phyloP scores from a whole-genome alignment of 2,888 invertebrate genomes.

The Xylocampa areola region DNA sequence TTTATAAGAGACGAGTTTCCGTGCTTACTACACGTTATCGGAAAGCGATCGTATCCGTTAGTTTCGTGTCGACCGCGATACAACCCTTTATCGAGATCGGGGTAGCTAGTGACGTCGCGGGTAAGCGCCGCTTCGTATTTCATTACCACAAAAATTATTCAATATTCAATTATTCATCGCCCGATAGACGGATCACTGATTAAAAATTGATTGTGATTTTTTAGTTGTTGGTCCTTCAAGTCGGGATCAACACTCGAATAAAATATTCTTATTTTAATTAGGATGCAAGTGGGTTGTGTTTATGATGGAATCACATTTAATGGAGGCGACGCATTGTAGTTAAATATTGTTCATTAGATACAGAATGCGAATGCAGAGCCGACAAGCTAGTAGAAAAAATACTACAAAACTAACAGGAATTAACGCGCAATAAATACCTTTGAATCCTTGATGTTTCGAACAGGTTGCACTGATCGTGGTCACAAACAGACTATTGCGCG shows the following conservation, averaged over 20 bases:
- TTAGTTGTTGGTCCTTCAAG: conserved; percentile 14
- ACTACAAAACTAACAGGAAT: too few species aligned
- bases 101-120: conserved; percentile 79
- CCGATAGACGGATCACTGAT: conserved; percentile 47
- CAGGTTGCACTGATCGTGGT: too few species aligned
- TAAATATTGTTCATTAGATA: too few species aligned
- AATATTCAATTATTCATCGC: conserved; percentile 80
- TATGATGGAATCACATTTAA: too few species aligned
- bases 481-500: too few species aligned
- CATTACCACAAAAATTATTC: conserved; percentile 82
- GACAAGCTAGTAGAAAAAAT: too few species aligned
- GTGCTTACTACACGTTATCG: conserved; percentile 83
- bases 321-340: too few species aligned
- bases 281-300: too few species aligned
- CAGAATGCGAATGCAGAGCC: too few species aligned
- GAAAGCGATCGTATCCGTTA: conserved; percentile 76
- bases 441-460: too few species aligned
- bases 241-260: not conserved
- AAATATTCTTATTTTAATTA: not conserved
- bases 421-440: too few species aligned
- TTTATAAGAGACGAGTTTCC: conserved; percentile 71
- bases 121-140: conserved; percentile 69
- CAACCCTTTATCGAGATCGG: conserved; percentile 88
- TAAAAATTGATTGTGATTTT: conserved; percentile 37
- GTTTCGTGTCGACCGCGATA: conserved; percentile 76